Evolutionary conservation across 1,140 invertebrate genomes (phyloP).

Genomic region (Pseudomyrmex pallidus): DNA sequence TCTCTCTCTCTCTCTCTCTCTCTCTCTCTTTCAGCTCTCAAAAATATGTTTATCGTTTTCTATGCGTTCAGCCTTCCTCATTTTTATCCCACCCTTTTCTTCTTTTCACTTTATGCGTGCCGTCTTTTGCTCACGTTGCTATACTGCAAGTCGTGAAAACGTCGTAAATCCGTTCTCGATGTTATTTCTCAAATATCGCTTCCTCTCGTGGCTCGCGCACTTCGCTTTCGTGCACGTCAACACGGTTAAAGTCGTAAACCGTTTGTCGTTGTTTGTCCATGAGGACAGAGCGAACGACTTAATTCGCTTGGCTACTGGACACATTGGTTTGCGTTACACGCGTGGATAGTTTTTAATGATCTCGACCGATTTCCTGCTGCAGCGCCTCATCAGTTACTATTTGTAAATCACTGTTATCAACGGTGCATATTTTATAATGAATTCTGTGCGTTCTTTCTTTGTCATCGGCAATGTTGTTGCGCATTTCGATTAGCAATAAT

Average conservation of each 20-base stretch:
- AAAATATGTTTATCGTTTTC: conserved; percentile 60
- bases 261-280: conserved; percentile 35
- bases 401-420: no score
- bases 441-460: no score
- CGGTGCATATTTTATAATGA: not conserved
- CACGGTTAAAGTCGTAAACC: conserved; percentile 53
- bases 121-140: conserved; percentile 6
- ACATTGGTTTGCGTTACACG: not conserved
- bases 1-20: not conserved
- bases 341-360: conserved; percentile 17
- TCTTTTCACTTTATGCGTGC: not conserved
- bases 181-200: conserved; percentile 61
- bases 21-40: conserved; percentile 13
- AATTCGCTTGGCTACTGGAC: not conserved
- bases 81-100: conserved; percentile 44
- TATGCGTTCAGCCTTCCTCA: conserved; percentile 42
- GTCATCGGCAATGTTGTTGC: no score
- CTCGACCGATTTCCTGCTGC: not conserved
- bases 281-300: conserved; percentile 21
- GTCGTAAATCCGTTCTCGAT: conserved; percentile 60
- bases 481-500: conserved; percentile 18
- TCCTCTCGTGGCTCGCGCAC: conserved; percentile 20
- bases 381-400: not conserved
- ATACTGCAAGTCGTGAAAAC: conserved; percentile 37
- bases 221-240: conserved; percentile 46